phyloP scores from a whole-genome alignment of 1,140 invertebrate genomes.

The Paraescarpia echinospica region DNA sequence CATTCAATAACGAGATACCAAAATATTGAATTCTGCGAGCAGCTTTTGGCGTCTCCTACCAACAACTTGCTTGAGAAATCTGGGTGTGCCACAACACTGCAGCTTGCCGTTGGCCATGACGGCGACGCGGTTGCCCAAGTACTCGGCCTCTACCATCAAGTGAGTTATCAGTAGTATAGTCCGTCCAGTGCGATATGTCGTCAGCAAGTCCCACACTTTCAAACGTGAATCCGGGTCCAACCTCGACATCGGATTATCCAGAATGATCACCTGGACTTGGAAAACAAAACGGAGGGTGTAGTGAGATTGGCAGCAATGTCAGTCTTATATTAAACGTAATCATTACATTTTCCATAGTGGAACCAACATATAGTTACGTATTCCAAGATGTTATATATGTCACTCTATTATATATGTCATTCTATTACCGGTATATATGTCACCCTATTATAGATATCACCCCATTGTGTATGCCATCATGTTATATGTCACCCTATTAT shows the following conservation, averaged over 20 bases:
- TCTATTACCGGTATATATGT: no score
- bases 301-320: not conserved
- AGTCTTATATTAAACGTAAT: no score
- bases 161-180: conserved; percentile 91
- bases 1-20: no score
- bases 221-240: conserved; percentile 34
- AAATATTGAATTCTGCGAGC: no score
- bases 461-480: no score
- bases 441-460: no score
- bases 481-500: no score
- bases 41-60: not conserved
- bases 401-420: no score
- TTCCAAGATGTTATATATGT: no score
- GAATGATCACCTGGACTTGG: conserved; percentile 34
- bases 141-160: conserved; percentile 95
- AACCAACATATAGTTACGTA: no score
- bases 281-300: not conserved
- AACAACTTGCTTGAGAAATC: not conserved
- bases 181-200: conserved; percentile 54
- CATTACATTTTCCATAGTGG: no score
- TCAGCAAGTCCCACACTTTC: conserved; percentile 31
- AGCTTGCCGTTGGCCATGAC: conserved; percentile 13
- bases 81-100: conserved; percentile 6
- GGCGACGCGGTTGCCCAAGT: conserved; percentile 78
- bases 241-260: conserved; percentile 37